Evolutionary conservation across 2,888 invertebrate genomes (phyloP), one percentile per base, ranked within the genome.

Genomic region (Allygus modestus): DNA sequence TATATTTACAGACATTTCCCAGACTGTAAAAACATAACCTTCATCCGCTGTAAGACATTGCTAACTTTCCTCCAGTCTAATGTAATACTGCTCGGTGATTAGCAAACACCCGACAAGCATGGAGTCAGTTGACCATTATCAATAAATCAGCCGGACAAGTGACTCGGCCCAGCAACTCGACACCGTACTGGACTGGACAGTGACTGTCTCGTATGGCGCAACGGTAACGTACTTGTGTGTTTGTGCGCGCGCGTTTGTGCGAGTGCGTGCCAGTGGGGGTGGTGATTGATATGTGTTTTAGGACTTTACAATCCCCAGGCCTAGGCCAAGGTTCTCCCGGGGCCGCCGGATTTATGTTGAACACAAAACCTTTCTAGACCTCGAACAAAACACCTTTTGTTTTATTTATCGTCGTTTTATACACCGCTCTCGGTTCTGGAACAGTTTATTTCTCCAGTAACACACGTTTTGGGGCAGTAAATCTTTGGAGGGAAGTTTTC

Each of bases 311-410:
- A 28, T 65, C 58, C 65, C 26, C 65, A 58, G 58, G 1, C 28
- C 65, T 65, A 65, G 65, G 65, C 31, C 65, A 65, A 65, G 65
- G 65, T 15, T 31, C 23, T 4, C 20, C 23, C 58, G 20, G 58
- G 58, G 65, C 17, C 65, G 28, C 9, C 65, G 28, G 65, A 65
- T 26, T 65, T 65, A 65, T 65, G 54, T 23, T 23, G 11, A 65
- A 26, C 65, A 65, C 65, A 65, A 58, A 65, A 28, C 4, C 65
- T 65, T 65, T 65, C 65, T 65, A 65, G 65, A 65, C 65, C 65
- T 65, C 65, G 65, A 65, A 65, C 65, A 65, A 65, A 65, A 65
- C 54, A 54, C 65, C 65, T 65, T 58, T 31, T 65, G 65, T 65
- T 65, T 65, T 65, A 65, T 65, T 65, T 65, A 65, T 65, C 15